These are phyloP conservation scores for Metopia argyrocephala DNA, from an alignment of 2,888 invertebrate species.

Conservation along the genomic window DNA sequence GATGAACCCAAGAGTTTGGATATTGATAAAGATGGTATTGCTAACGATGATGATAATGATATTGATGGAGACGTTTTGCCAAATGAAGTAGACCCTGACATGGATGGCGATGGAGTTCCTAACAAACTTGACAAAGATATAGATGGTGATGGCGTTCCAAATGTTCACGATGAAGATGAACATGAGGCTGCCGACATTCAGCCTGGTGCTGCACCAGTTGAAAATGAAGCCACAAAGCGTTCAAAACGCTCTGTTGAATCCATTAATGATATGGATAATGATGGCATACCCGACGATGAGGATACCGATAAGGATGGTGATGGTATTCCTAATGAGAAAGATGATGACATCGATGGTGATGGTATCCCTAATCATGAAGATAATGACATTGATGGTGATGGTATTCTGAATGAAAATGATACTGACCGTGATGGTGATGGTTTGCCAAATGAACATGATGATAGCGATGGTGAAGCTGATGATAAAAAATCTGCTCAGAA, in stretches of 20 bases:
- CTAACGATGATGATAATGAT: constrained; percentile 72
- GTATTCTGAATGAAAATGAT: constrained; percentile 65
- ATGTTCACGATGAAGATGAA: constrained; percentile 74
- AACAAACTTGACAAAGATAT: constrained; percentile 66
- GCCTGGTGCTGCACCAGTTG: constrained; percentile 62
- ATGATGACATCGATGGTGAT: constrained; percentile 73
- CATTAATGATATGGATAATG: constrained; percentile 74
- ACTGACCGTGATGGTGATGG: constrained; percentile 68
- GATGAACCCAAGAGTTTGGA: constrained; percentile 65
- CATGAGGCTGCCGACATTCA: constrained; percentile 66
- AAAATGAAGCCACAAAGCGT: constrained; percentile 74
- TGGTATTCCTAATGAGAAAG: constrained; percentile 68
- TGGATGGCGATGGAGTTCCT: constrained; percentile 68
- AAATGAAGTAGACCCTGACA: constrained; percentile 70
- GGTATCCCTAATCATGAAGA: constrained; percentile 80
- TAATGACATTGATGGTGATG: constrained; percentile 72
- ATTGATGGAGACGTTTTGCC: constrained; percentile 70
- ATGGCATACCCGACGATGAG: constrained; percentile 69
- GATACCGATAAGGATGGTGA: constrained; percentile 69
- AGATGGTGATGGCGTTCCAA: constrained; percentile 79
- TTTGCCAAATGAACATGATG: constrained; percentile 69
- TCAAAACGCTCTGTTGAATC: constrained; percentile 74
- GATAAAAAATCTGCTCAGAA: constrained; percentile 60
- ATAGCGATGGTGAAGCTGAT: constrained; percentile 66
- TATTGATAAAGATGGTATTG: constrained; percentile 68